A percentile compares a stretch with the other conserved stretches of the same genome.
phyloP scores from a whole-genome alignment of 2,888 invertebrate species.

The Hedychridium roseum region DNA sequence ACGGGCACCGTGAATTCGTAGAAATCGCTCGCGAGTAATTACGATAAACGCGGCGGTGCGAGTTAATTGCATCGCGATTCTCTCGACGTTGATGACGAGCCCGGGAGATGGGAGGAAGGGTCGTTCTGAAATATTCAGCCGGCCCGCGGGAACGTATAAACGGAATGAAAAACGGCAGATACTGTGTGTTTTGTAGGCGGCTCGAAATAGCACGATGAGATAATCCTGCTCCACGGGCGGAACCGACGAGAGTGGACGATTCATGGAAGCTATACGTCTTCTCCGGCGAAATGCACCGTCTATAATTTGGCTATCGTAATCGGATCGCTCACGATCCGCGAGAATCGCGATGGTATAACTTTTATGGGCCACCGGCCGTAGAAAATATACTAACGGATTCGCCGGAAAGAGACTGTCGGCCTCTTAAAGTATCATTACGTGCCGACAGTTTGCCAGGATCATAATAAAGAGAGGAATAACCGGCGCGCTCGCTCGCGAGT shows the following conservation, averaged over 20 bases:
- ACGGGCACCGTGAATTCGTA: no score
- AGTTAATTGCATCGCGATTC: no score
- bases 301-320: slow-evolving; percentile 20
- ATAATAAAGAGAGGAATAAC: slow-evolving; percentile 25
- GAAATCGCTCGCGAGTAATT: no score
- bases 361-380: slow-evolving; percentile 5
- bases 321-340: slow-evolving; percentile 24
- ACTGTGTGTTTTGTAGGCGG: no score
- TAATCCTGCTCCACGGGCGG: no score
- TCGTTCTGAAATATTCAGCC: no score
- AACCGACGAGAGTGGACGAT: slow-evolving; percentile 24
- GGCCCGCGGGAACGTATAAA: no score
- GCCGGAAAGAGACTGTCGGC: slow-evolving; percentile 2
- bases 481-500: slow-evolving; percentile 12
- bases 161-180: no score
- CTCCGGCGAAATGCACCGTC: slow-evolving; percentile 9
- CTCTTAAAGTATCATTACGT: slow-evolving; percentile 31
- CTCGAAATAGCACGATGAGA: no score
- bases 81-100: no score
- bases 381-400: slow-evolving; percentile 27
- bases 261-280: slow-evolving; percentile 19
- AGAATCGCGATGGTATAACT: slow-evolving; percentile 11
- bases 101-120: no score
- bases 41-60: no score
- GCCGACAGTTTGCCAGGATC: slow-evolving; percentile 29